Evolutionary conservation across 2,797 vertebrate species (phyloP), one percentile per base, ranked within the genome.

Genomic region (Chaenodraco wilsoni): DNA sequence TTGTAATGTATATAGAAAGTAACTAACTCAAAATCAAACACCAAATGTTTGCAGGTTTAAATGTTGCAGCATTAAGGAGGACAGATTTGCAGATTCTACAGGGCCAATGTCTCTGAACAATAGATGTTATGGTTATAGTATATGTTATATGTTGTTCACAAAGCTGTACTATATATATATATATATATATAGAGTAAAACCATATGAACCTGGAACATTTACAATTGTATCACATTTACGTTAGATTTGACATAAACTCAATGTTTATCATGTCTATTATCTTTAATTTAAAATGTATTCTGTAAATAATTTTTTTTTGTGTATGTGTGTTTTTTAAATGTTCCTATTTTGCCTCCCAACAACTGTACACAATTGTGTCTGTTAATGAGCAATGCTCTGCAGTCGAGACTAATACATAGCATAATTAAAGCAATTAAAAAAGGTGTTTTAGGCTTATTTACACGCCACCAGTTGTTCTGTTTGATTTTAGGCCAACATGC

Each of bases 271-370:
- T 74, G 2, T 3, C 1, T 50, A 19, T 19, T 49, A 23, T 12
- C 17, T 6, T 70, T 9, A 23, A 43, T 33, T 23, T 23, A 13
- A 7, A 9, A 33, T 61, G 72, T 15, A 37, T 6, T 40, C 41
- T 55, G 19, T 52, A 46, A 52, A 59, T 58, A 41, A 37, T 2
- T 0, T 3, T 19, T 45, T 40, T 40, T 10, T 74, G 33, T 50
- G 15, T 60, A 13, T 44, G 21, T 33, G 21, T 44, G 40, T 65
- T 37, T 51, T 51, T 14, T 14, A 37, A 1, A 6, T 56, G 21
- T 56, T 23, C n/a, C 43, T 55, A 17, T 50, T 67, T 43, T 54
- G 16, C 15, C 33, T 66, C 31, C 54, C 41, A 66, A 19, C 40
- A 15, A 13, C 6, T 31, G 4, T 40, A 21, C 19, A 56, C 33